phyloP scores from a whole-genome alignment of 2,113 vertebrate species.

The Macquaria australasica region DNA sequence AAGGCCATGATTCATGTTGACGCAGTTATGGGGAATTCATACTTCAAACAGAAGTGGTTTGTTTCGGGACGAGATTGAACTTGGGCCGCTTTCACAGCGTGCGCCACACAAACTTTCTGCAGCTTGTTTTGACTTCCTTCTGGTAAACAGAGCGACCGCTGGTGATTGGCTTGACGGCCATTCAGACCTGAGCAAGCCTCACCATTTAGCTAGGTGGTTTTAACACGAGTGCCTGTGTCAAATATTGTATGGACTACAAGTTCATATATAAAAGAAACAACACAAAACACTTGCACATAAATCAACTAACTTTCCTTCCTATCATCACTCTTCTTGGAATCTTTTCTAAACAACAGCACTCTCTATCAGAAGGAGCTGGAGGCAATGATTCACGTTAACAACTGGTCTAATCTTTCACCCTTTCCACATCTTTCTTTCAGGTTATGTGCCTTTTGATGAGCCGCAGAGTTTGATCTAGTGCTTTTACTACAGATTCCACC shows the following conservation, averaged over 20 bases:
- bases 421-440: constrained; percentile 49
- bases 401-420: constrained; percentile 48
- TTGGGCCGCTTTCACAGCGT: constrained; percentile 15
- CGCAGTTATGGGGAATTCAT: constrained; percentile 29
- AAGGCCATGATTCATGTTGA: constrained; percentile 31
- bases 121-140: constrained; percentile 51
- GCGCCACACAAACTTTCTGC: constrained; percentile 16
- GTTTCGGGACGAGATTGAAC: constrained; percentile 14
- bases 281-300: constrained; percentile 11
- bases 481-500: constrained; percentile 51
- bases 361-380: constrained; percentile 19
- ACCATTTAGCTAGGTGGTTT: constrained; percentile 10
- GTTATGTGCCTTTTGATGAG: constrained; percentile 57
- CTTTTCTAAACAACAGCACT: background rate
- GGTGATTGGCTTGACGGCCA: background rate
- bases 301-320: constrained; percentile 15
- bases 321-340: constrained; percentile 8
- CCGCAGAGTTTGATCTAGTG: constrained; percentile 46
- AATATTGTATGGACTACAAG: background rate
- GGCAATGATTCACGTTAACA: constrained; percentile 56
- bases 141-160: constrained; percentile 46
- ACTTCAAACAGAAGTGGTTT: constrained; percentile 52
- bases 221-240: background rate
- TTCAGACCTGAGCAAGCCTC: background rate
- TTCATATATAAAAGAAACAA: background rate